A percentile compares a stretch with the other conserved stretches of the same genome.
phyloP scores from a whole-genome alignment of 1,140 invertebrate species.

The Tyrophagus putrescentiae region DNA sequence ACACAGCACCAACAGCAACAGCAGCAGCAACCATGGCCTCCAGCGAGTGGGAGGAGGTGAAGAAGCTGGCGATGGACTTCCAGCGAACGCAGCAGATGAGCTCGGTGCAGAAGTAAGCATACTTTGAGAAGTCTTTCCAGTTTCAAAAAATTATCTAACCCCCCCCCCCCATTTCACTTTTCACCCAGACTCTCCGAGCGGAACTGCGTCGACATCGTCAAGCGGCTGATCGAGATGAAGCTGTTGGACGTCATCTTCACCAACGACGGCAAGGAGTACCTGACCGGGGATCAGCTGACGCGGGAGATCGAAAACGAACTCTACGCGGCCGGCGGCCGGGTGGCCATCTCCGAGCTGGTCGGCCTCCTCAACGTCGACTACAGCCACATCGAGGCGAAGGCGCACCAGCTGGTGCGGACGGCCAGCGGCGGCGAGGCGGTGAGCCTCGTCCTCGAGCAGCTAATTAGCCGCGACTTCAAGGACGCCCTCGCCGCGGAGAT shows the following conservation, averaged over 20 bases:
- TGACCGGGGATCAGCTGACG: conserved; percentile 73
- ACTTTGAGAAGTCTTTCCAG: too few relatives aligned
- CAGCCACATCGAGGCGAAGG: conserved; percentile 52
- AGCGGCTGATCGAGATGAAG: conserved; percentile 69
- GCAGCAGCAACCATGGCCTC: too few relatives aligned
- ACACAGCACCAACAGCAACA: too few relatives aligned
- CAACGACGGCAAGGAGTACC: conserved; percentile 89
- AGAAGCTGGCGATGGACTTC: conserved; percentile 84
- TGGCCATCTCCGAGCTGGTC: conserved; percentile 74
- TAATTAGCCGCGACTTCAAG: conserved; percentile 64
- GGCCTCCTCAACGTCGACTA: conserved; percentile 76
- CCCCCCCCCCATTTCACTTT: conserved; percentile 19
- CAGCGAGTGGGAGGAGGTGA: conserved; percentile 98
- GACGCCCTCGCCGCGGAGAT: conserved; percentile 73
- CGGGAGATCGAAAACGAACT: conserved; percentile 85
- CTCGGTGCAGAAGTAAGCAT: conserved; percentile 53
- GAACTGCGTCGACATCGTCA: conserved; percentile 91
- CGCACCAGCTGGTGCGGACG: conserved; percentile 36
- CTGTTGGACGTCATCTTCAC: conserved; percentile 84
- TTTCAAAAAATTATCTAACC: conserved; percentile 6
- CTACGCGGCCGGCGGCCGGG: conserved; percentile 63
- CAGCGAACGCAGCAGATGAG: conserved; percentile 82
- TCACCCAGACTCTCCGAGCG: conserved; percentile 73
- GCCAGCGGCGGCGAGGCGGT: conserved; percentile 46
- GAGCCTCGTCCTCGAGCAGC: conserved; percentile 65